Evolutionary conservation across 2,888 invertebrate genomes (phyloP), one percentile per base, ranked within the genome.

Genomic region (Cerastis rubricosa): DNA sequence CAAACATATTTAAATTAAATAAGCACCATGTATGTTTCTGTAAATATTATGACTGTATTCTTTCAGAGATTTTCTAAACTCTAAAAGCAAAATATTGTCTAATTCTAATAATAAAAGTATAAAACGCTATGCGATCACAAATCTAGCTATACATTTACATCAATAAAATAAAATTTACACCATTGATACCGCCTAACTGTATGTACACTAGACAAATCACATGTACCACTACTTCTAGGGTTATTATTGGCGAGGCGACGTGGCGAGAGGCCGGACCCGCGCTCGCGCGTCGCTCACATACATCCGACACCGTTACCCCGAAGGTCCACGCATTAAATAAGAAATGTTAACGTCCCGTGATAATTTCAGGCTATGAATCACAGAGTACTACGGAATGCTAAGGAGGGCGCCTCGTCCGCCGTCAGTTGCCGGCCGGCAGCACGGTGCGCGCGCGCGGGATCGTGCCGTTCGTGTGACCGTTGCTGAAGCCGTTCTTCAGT

Each of bases 51-150:
- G 87, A 86, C 87, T 82, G 80, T 88, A 76, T 81, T 87, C 85
- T 87, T 87, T 88, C 85, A 86, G 87, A 89, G 87, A 80, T 88
- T 74, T 78, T 82, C 85, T 89, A 88, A 89, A 85, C 82, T 88
- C 90, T 91, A 91, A 89, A 93, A 94, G 92, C 93, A 88, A 91
- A 80, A 87, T 84, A 85, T 81, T 86, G 80, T 86, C 89, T 92
- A 91, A 90, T 88, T 89, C 90, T 92, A 93, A 91, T 88, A 92
- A 93, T 91, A 93, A 94, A 95, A 95, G 93, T 88, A 88, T 88
- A 94, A 95, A 95, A 95, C 96, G 95, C 95, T 95, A 95, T 93
- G 96, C 95, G 94, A 96, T 95, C 95, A 95, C 95, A 94, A 94
- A 94, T 92, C 94, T 94, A 95, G 92, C 94, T 93, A 93, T 92